These are phyloP conservation scores for Solenopsis invicta DNA, from an alignment of 1,140 invertebrate species.

Conservation along the genomic window DNA sequence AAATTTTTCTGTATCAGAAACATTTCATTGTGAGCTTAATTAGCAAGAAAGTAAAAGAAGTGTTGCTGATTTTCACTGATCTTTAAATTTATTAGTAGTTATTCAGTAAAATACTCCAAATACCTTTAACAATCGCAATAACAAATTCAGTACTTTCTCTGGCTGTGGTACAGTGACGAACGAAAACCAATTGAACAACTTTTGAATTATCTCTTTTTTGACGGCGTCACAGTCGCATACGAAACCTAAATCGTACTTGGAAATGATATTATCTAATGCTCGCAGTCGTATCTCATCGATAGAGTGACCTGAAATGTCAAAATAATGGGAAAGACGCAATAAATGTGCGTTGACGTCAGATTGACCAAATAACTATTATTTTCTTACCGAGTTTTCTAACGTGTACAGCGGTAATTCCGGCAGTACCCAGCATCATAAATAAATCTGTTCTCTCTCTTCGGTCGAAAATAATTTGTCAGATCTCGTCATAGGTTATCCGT, in stretches of 20 bases:
- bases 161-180: slow-evolving; percentile 78
- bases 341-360: background rate
- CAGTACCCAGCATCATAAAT: slow-evolving; percentile 58
- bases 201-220: slow-evolving; percentile 82
- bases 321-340: background rate
- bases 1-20: background rate
- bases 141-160: slow-evolving; percentile 83
- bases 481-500: slow-evolving; percentile 44
- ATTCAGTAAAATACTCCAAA: slow-evolving; percentile 46
- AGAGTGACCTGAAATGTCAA: slow-evolving; percentile 76
- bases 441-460: no score
- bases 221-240: slow-evolving; percentile 81
- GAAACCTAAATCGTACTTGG: slow-evolving; percentile 84
- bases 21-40: background rate
- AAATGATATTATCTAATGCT: slow-evolving; percentile 83
- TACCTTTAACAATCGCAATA: slow-evolving; percentile 83
- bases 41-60: background rate
- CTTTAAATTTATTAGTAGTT: slow-evolving; percentile 26
- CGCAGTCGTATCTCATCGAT: slow-evolving; percentile 84
- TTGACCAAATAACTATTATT: background rate
- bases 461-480: background rate
- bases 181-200: slow-evolving; percentile 86
- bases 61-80: background rate
- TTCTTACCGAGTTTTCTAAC: slow-evolving; percentile 71
- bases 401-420: slow-evolving; percentile 62